Evolutionary conservation across 2,797 vertebrate species (phyloP), one percentile per base, ranked within the genome.

Genomic region (Lepus townsendii): DNA sequence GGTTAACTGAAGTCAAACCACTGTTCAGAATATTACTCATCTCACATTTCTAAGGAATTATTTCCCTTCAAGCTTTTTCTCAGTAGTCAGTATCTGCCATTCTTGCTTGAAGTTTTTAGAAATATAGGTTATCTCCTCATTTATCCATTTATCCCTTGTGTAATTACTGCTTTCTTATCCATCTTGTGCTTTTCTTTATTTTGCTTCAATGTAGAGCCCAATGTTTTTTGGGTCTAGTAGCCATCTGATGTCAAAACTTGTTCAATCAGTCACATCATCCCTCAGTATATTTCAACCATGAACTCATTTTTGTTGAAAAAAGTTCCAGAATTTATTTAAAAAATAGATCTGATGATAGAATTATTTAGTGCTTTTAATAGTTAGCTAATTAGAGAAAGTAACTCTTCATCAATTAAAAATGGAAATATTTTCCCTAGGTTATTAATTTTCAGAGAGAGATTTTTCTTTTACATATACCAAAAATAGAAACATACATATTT

Each of bases 361-460:
- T 19, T 52, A 27, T 3, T 69, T 68, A 80, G 26, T 66, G 12
- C 17, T 72, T 3, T 87, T 73, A 82, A 32, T 35, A 83, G 26
- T 12, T 69, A 60, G 14, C 24, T 62, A 52, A n/a, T 60, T 80
- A 63, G 27, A 88, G 63, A 91, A 93, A 72, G 19, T n/a, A 73
- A 63, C 88, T 27, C n/a, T 92, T 5, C 2, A 75, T 63, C 26
- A 95, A 17, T 87, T 77, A 6, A 86, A 93, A 88, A 57, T 47
- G 9, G 20, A 16, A 94, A 80, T 50, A 1, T 62, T 73, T 95
- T 93, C 57, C 80, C 8, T 38, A 93, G n/a, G 10, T 83, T 88
- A 66, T 72, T 91, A 79, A 91, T 83, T 90, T 76, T 9, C 88
- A 93, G 30, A 91, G 79, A 94, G 52, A 92, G 19, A 73, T 89